Evolutionary conservation across 2,888 invertebrate species (phyloP).

Genomic region (Herminia tarsipennalis): DNA sequence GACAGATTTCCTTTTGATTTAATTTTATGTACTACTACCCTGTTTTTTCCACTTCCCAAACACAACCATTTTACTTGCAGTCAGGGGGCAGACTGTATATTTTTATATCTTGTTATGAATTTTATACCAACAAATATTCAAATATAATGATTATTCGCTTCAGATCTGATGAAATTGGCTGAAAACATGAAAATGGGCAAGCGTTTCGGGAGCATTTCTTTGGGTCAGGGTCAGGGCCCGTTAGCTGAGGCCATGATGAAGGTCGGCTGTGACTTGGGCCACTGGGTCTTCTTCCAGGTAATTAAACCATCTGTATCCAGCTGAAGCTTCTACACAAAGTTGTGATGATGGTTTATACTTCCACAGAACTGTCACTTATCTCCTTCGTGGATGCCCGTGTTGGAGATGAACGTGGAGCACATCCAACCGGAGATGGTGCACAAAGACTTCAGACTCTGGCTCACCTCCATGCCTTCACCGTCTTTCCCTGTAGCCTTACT

Average conservation of each 20-base stretch:
- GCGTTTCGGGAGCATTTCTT: slow-evolving; percentile 92
- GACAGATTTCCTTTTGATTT: too few species aligned
- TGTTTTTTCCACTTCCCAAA: too few species aligned
- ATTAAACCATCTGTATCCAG: too few species aligned
- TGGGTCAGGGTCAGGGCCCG: slow-evolving; percentile 96
- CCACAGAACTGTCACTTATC: slow-evolving; percentile 96
- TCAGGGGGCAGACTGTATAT: too few species aligned
- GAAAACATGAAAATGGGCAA: slow-evolving; percentile 91
- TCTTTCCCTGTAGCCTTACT: slow-evolving; percentile 92
- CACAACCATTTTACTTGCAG: too few species aligned
- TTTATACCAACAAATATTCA: too few species aligned
- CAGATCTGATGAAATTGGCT: slow-evolving; percentile 93
- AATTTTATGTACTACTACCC: too few species aligned
- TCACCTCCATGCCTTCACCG: slow-evolving; percentile 92
- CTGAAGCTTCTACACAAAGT: too few species aligned
- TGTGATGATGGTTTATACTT: too few species aligned
- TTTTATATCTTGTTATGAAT: too few species aligned
- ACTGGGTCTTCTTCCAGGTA: slow-evolving; percentile 95
- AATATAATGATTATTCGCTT: too few species aligned
- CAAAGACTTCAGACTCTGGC: slow-evolving; percentile 92
- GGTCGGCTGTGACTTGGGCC: slow-evolving; percentile 90
- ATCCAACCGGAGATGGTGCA: slow-evolving; percentile 90
- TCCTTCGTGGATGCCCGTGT: slow-evolving; percentile 94
- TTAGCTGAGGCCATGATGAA: slow-evolving; percentile 92
- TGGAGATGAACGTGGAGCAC: slow-evolving; percentile 92